Evolutionary conservation across 2,888 invertebrate genomes (phyloP).

Genomic region (Ephialtes manifestator): DNA sequence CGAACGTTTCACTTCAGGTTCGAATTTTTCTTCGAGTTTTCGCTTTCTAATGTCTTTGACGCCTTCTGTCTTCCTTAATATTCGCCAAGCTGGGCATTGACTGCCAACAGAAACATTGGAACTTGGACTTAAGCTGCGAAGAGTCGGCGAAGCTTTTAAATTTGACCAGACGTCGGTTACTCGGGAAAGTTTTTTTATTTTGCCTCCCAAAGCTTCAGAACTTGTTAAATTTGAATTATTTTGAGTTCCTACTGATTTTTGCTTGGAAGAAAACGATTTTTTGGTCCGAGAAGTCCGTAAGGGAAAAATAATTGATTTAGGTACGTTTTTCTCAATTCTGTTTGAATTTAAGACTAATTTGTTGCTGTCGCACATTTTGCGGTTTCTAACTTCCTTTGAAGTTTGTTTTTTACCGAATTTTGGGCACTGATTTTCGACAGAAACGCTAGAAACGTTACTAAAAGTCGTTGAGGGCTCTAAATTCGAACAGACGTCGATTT

Average conservation of each 20-base stretch:
- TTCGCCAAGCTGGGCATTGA: slow-evolving; percentile 34
- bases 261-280: background rate
- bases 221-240: background rate
- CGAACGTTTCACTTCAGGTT: slow-evolving; percentile 8
- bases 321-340: background rate
- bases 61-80: slow-evolving; percentile 25
- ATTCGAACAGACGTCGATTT: slow-evolving; percentile 67
- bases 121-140: background rate
- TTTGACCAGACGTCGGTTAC: slow-evolving; percentile 67
- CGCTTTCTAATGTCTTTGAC: slow-evolving; percentile 33
- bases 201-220: background rate
- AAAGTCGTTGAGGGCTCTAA: background rate
- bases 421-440: slow-evolving; percentile 39
- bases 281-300: background rate
- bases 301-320: background rate
- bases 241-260: slow-evolving; percentile 30
- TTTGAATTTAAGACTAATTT: background rate
- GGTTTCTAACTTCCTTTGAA: slow-evolving; percentile 25
- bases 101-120: slow-evolving; percentile 39
- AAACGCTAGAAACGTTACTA: slow-evolving; percentile 3
- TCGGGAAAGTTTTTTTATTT: slow-evolving; percentile 52
- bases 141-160: background rate
- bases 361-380: background rate
- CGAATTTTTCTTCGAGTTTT: slow-evolving; percentile 25
- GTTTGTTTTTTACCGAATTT: slow-evolving; percentile 15